phyloP scores from a whole-genome alignment of 2,888 invertebrate genomes.

The Drosophila infuscata region DNA sequence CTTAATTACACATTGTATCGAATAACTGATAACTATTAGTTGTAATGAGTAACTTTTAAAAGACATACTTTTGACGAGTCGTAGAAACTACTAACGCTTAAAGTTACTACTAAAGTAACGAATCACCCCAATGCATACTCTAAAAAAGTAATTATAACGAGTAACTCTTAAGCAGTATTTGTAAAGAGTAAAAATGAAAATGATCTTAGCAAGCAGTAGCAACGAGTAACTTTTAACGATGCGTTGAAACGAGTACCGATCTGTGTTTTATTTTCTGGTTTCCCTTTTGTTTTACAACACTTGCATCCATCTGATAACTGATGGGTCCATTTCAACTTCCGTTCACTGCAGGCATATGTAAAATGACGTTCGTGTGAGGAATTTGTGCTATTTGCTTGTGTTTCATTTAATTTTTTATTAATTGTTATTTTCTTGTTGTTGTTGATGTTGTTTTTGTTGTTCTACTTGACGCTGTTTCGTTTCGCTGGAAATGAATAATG shows the following conservation, averaged over 20 bases:
- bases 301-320: not conserved
- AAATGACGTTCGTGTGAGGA: constrained; percentile 39
- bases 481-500: constrained; percentile 44
- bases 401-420: constrained; percentile 13
- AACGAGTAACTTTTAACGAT: not conserved
- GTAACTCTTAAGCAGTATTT: not conserved
- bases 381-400: constrained; percentile 44
- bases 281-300: not conserved
- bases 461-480: constrained; percentile 10
- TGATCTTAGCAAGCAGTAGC: not conserved
- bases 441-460: not conserved
- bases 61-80: not conserved
- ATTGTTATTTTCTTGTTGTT: constrained; percentile 1
- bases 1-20: not conserved
- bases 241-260: not conserved
- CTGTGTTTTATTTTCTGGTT: not conserved
- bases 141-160: not conserved
- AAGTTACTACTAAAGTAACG: not conserved
- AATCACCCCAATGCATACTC: not conserved
- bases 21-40: not conserved
- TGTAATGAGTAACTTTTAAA: not conserved
- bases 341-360: not conserved
- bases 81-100: too few relatives aligned
- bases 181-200: not conserved
- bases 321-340: not conserved